Evolutionary conservation across 2,797 vertebrate genomes (phyloP).

Genomic region (Lepilemur septentrionalis): DNA sequence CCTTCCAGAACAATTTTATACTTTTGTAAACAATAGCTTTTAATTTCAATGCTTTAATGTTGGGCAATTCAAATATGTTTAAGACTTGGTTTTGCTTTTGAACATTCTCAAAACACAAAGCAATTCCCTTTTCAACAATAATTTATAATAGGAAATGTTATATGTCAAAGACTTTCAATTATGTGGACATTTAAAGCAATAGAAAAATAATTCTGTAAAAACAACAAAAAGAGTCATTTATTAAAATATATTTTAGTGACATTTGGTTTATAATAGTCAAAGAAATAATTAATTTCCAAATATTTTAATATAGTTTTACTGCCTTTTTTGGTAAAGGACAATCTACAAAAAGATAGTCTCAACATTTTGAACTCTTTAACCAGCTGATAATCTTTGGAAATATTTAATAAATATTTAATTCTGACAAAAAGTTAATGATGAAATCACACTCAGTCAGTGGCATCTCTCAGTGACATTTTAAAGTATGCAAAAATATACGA

Average conservation of each 20-base stretch:
- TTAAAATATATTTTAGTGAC: not conserved
- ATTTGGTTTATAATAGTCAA: not conserved
- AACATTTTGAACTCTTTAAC: conserved; percentile 66
- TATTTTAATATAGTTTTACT: not conserved
- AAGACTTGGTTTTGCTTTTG: not conserved
- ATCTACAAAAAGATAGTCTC: not conserved
- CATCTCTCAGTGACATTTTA: not conserved
- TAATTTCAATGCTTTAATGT: not conserved
- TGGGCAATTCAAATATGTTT: not conserved
- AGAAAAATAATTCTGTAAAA: not conserved
- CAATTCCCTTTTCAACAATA: not conserved
- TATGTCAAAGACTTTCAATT: not conserved
- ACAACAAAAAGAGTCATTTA: not conserved
- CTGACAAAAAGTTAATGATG: conserved; percentile 29
- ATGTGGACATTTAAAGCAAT: not conserved
- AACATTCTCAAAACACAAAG: conserved; percentile 22
- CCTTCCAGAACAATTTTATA: not conserved
- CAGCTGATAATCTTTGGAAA: not conserved
- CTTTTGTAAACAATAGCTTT: not conserved
- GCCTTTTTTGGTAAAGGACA: not conserved
- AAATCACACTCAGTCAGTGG: not conserved
- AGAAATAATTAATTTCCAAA: not conserved
- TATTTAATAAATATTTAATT: conserved; percentile 72
- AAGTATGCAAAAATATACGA: not conserved
- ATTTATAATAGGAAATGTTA: not conserved